Percentiles rank a stretch among this genome's conserved stretches.
Conservation (phyloP, 2,113 vertebrate species). For the Neolamprologus devosi region DNA sequence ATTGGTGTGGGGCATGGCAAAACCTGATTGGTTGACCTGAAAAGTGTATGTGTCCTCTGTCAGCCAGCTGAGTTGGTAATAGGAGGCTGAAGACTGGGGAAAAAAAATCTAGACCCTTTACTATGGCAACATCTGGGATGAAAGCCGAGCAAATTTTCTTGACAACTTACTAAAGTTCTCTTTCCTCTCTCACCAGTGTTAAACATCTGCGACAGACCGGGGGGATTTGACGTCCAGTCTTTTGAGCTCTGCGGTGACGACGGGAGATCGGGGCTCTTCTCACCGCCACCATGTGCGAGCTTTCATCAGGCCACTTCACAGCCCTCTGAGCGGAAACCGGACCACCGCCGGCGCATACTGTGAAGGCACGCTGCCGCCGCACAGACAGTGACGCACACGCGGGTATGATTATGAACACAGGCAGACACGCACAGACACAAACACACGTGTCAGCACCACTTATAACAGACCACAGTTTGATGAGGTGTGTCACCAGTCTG, state of each 20-base stretch:
- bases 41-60: neutral
- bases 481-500: slow-evolving; percentile 32
- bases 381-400: slow-evolving; percentile 17
- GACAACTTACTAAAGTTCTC: neutral
- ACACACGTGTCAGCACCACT: slow-evolving; percentile 17
- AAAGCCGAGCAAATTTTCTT: neutral
- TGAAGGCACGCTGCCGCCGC: neutral
- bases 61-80: neutral
- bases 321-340: slow-evolving; percentile 39
- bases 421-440: slow-evolving; percentile 1
- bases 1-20: neutral
- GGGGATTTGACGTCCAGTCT: neutral
- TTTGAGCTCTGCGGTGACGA: neutral
- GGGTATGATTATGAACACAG: slow-evolving; percentile 3
- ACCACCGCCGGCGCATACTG: slow-evolving; percentile 19
- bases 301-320: slow-evolving; percentile 51
- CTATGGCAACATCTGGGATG: neutral
- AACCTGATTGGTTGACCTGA: neutral
- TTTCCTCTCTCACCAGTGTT: neutral
- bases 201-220: neutral
- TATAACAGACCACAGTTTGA: slow-evolving; percentile 21
- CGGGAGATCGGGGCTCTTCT: neutral
- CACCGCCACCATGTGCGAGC: slow-evolving; percentile 11
- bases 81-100: neutral
- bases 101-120: neutral